Evolutionary conservation across 2,113 vertebrate species (phyloP), one percentile per base, ranked within the genome.

Genomic region (Channa argus): DNA sequence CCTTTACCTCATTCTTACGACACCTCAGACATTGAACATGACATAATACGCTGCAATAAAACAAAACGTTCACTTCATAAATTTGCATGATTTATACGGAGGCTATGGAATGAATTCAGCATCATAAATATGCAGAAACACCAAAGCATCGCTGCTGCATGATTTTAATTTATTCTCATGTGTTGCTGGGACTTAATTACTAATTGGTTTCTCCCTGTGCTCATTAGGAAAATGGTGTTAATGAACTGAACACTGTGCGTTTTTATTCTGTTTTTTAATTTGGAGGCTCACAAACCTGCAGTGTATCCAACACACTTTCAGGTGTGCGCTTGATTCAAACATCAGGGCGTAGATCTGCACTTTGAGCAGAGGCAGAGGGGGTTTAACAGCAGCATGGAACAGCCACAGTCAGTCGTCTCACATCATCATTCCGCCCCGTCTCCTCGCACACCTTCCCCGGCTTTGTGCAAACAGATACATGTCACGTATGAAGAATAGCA

Each of bases 31-130:
- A 92, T 91, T 38, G 83, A 93, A 92, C 92, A 91, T 77, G 90
- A 93, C 91, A 91, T 90, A 89, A 93, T 87, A 80, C 71, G 84
- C 82, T 90, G 90, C 24, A 89, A 92, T 93, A 91, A 92, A 93
- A 92, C 84, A 47, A 90, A 93, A 89, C 62, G 79, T 78, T 88
- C 86, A 91, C 84, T 94, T 92, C 88, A 93, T 93, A 67, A 89
- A 93, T 89, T 79, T 88, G 56, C 83, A 82, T 92, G 88, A 94
- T 94, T 93, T 90, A 93, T 92, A 37, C 56, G 74, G n/a, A 82
- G 65, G 41, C 53, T 77, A 78, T 63, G 79, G 86, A 69, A 92
- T 71, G 74, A 83, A 89, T 89, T 86, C 83, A 37, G 81, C 44
- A 5, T 83, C 83, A 91, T 93, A 86, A 93, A 94, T 92, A 90